Evolutionary conservation across 2,797 vertebrate species (phyloP).

Genomic region (Lepilemur septentrionalis): DNA sequence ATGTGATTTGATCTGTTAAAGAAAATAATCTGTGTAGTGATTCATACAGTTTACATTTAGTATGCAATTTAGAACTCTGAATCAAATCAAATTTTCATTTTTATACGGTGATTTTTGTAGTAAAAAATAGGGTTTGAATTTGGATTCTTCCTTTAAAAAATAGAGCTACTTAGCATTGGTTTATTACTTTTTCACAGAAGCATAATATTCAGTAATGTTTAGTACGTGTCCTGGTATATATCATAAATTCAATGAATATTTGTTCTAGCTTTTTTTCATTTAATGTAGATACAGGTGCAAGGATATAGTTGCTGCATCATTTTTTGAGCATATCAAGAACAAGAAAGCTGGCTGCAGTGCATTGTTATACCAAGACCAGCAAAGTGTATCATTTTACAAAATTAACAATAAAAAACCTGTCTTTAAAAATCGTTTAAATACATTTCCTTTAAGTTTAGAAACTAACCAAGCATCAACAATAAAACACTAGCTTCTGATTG

Average conservation of each 20-base stretch:
- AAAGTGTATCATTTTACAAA: background rate
- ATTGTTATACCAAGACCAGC: background rate
- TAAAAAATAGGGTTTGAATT: background rate
- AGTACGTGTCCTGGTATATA: background rate
- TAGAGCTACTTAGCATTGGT: background rate
- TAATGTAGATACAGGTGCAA: background rate
- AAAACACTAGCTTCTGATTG: background rate
- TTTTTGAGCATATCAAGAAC: background rate
- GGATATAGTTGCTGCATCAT: background rate
- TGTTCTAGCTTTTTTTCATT: background rate
- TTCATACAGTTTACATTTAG: background rate
- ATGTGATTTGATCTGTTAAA: background rate
- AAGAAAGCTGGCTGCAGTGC: background rate
- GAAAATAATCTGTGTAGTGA: background rate
- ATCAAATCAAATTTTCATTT: background rate
- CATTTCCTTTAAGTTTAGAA: background rate
- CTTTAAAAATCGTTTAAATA: background rate
- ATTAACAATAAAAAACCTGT: background rate
- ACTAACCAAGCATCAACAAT: background rate
- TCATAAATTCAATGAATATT: background rate
- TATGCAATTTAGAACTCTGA: background rate
- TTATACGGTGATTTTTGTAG: background rate
- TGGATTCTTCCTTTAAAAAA: background rate
- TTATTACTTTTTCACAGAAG: background rate
- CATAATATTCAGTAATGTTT: background rate